phyloP scores from a whole-genome alignment of 2,797 vertebrate genomes.

The Leucoraja ocellata region DNA sequence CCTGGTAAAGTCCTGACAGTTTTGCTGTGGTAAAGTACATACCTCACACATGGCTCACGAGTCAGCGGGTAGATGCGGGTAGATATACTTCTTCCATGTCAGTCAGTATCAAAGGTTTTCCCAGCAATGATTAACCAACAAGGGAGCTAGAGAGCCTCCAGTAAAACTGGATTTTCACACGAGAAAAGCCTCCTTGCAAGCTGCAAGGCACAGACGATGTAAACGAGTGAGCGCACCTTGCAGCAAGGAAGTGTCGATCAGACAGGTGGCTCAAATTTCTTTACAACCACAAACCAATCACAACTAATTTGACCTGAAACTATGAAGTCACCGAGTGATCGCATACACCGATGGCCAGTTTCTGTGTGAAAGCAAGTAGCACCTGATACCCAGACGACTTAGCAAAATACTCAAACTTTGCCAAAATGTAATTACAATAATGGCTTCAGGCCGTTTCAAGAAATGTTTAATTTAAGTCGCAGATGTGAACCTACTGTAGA shows the following conservation, averaged over 20 bases:
- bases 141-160: neutral
- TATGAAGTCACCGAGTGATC: slow-evolving; percentile 51
- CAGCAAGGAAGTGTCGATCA: slow-evolving; percentile 44
- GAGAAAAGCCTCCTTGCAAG: neutral
- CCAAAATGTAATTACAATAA: no score
- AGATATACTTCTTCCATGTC: neutral
- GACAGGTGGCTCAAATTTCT: slow-evolving; percentile 60
- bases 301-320: slow-evolving; percentile 47
- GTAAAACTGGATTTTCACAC: neutral
- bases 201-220: slow-evolving; percentile 53
- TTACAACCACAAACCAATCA: slow-evolving; percentile 61
- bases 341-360: neutral
- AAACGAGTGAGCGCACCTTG: slow-evolving; percentile 44
- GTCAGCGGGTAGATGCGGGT: neutral
- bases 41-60: slow-evolving; percentile 4
- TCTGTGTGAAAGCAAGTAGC: slow-evolving; percentile 27
- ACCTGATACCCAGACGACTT: slow-evolving; percentile 2
- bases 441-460: neutral
- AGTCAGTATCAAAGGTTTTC: neutral
- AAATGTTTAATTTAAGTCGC: neutral
- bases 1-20: neutral
- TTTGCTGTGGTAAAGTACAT: neutral
- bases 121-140: slow-evolving; percentile 22
- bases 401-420: neutral
- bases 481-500: neutral